A percentile compares a stretch with the other conserved stretches of the same genome.
phyloP scores from a whole-genome alignment of 2,113 vertebrate species.

The Anser cygnoides region DNA sequence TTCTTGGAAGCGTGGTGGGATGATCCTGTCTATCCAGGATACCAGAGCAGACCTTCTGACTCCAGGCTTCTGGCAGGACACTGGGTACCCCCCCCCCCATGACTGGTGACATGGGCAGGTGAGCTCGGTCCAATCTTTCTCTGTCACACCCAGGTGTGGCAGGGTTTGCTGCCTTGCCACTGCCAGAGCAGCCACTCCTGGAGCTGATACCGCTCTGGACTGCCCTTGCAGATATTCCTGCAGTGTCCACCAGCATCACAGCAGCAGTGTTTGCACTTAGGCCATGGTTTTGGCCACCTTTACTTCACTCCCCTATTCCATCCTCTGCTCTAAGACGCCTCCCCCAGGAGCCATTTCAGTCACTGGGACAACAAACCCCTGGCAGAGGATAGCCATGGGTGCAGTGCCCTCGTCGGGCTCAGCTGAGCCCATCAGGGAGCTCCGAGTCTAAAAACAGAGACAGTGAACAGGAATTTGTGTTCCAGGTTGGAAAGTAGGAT shows the following conservation, averaged over 20 bases:
- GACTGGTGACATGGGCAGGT: background rate
- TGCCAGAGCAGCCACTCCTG: background rate
- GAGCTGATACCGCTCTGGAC: background rate
- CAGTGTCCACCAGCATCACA: background rate
- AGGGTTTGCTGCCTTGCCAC: background rate
- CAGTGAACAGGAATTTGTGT: background rate
- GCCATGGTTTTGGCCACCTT: background rate
- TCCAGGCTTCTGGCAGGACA: background rate
- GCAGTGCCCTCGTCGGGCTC: background rate
- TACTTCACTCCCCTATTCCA: background rate
- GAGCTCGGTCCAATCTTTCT: background rate
- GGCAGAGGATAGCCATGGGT: background rate
- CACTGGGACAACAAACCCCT: background rate
- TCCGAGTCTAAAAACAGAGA: background rate
- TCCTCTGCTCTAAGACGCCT: background rate
- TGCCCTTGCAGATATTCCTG: background rate
- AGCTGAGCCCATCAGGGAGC: background rate
- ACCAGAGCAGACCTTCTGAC: background rate
- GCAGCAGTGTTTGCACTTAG: background rate
- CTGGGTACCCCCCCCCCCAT: background rate
- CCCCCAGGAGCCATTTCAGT: background rate
- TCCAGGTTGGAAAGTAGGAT: background rate
- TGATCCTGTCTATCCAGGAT: background rate
- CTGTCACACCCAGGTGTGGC: background rate
- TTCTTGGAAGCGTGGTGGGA: background rate